phyloP scores from a whole-genome alignment of 1,140 invertebrate species.

The Platyscapa corneri region DNA sequence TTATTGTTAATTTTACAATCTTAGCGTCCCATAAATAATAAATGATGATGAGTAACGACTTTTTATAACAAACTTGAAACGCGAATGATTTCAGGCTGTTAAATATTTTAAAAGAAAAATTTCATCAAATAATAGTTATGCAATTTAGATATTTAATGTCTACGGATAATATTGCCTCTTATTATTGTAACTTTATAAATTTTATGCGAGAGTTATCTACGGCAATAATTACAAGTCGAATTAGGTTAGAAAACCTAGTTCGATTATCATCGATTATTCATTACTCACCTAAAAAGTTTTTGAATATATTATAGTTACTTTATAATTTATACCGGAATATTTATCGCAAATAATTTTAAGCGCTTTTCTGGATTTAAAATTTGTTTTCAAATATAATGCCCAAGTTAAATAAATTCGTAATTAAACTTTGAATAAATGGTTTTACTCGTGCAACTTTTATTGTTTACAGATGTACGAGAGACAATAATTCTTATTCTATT shows the following conservation, averaged over 20 bases:
- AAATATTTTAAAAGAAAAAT: neutral
- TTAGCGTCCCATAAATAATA: neutral
- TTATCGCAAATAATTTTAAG: neutral
- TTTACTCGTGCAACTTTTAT: neutral
- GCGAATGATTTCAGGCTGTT: neutral
- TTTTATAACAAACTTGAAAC: neutral
- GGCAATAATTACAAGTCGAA: neutral
- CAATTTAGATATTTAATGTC: neutral
- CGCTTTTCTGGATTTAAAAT: neutral
- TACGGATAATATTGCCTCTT: neutral
- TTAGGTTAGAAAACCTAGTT: neutral
- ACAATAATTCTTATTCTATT: neutral
- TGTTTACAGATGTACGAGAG: neutral
- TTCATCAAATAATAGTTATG: neutral
- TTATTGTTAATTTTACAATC: neutral
- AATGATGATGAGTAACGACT: neutral
- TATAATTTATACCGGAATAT: neutral
- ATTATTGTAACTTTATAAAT: neutral
- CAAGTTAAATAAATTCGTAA: neutral
- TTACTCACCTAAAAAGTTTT: neutral
- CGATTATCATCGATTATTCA: neutral
- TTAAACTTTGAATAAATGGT: neutral
- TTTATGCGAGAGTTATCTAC: neutral
- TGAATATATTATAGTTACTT: neutral
- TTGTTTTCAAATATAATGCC: neutral